These are phyloP conservation scores for Tipula confusa DNA, from an alignment of 2,888 invertebrate species.

Conservation along the genomic window DNA sequence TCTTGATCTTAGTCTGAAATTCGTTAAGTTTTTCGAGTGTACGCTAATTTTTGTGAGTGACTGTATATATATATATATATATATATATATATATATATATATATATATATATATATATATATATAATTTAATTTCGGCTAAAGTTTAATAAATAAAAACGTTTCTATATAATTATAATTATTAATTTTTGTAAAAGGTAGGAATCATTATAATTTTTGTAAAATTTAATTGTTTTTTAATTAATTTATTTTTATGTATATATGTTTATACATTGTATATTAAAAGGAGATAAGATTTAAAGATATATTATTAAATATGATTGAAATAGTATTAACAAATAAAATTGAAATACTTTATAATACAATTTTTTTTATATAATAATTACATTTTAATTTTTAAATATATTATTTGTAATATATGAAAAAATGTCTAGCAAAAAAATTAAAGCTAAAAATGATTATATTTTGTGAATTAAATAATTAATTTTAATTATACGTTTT, in stretches of 20 bases:
- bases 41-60: too few species aligned
- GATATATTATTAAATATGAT: neutral
- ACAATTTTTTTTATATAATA: neutral
- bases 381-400: neutral
- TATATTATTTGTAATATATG: neutral
- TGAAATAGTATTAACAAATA: neutral
- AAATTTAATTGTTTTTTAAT: too few species aligned
- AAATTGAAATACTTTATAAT: neutral
- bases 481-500: neutral
- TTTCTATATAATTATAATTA: neutral
- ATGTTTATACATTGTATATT: neutral
- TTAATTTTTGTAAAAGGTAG: neutral
- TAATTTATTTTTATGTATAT: neutral
- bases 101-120: neutral
- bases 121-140: neutral
- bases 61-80: neutral
- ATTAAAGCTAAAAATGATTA: slow-evolving; percentile 8
- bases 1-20: too few species aligned
- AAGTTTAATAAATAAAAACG: neutral
- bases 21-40: too few species aligned
- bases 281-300: neutral
- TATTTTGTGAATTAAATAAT: neutral
- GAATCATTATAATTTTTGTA: neutral
- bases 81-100: neutral
- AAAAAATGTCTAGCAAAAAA: neutral